Conservation (phyloP, 2,888 invertebrate species). For the Tiliacea aurago region DNA sequence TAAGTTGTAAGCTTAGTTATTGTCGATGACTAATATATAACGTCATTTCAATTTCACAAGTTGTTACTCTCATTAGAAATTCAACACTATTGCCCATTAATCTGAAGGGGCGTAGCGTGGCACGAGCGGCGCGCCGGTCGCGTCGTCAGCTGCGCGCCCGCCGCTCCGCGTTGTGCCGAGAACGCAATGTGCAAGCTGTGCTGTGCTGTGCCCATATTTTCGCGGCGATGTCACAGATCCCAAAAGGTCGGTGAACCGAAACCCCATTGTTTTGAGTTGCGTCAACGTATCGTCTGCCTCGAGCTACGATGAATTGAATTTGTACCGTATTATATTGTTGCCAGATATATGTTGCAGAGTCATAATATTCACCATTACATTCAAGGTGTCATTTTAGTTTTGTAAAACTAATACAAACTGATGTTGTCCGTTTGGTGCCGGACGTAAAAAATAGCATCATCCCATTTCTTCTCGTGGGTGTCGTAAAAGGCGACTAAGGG, state of each 20-base stretch:
- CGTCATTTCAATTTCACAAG: constrained; percentile 84
- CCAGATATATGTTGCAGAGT: constrained; percentile 81
- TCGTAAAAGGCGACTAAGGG: too few species aligned
- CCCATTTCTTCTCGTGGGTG: too few species aligned
- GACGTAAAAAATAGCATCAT: too few species aligned
- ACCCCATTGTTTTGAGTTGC: constrained; percentile 89
- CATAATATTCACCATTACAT: constrained; percentile 76
- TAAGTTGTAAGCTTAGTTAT: constrained; percentile 22
- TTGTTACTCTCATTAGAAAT: constrained; percentile 84
- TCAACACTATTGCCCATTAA: constrained; percentile 83
- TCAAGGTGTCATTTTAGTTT: constrained; percentile 69
- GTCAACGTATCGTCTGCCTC: constrained; percentile 88
- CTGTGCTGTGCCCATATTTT: constrained; percentile 85
- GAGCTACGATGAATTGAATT: constrained; percentile 85
- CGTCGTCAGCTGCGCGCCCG: constrained; percentile 74
- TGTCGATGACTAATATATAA: constrained; percentile 73
- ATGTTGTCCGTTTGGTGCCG: too few species aligned
- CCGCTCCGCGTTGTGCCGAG: constrained; percentile 58
- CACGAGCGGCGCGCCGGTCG: constrained; percentile 84
- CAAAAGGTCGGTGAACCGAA: constrained; percentile 88
- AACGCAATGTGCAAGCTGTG: constrained; percentile 77
- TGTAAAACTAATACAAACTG: constrained; percentile 70
- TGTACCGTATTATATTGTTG: constrained; percentile 86
- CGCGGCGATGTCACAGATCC: constrained; percentile 88
- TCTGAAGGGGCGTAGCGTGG: constrained; percentile 83